Conservation (phyloP, 2,888 invertebrate species). For the Asteroscopus sphinx region DNA sequence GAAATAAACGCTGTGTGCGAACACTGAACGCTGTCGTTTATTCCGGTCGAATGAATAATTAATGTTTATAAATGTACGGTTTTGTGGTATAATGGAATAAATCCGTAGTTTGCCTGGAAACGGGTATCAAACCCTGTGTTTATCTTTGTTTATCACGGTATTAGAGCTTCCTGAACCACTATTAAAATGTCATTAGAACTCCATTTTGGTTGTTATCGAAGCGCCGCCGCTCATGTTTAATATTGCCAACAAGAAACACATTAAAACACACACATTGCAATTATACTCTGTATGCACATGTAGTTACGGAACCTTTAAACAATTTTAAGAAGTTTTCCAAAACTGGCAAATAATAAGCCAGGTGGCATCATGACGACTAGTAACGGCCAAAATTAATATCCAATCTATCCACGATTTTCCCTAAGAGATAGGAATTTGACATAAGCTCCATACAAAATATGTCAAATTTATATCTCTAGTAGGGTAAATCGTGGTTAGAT, state of each 20-base stretch:
- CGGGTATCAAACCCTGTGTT: slow-evolving; percentile 49
- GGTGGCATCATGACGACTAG: no score
- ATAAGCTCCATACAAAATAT: no score
- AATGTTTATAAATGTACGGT: slow-evolving; percentile 36
- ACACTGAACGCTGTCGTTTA: slow-evolving; percentile 38
- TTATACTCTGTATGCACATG: slow-evolving; percentile 14
- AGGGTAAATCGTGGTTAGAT: no score
- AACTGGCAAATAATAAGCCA: neutral
- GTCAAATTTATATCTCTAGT: no score
- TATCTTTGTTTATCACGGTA: slow-evolving; percentile 58
- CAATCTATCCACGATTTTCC: no score
- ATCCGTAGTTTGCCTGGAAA: slow-evolving; percentile 33
- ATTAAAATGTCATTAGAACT: slow-evolving; percentile 76
- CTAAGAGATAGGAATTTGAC: no score
- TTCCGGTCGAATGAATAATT: slow-evolving; percentile 45
- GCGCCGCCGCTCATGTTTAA: slow-evolving; percentile 47
- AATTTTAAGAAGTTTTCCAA: neutral
- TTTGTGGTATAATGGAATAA: slow-evolving; percentile 42
- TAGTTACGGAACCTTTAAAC: neutral
- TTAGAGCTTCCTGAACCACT: slow-evolving; percentile 67
- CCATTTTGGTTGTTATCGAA: slow-evolving; percentile 71
- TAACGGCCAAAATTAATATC: no score
- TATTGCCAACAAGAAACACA: slow-evolving; percentile 56
- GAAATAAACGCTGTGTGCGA: slow-evolving; percentile 52
- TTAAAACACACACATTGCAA: slow-evolving; percentile 49